Percentiles rank a stretch among this genome's conserved stretches.
These are phyloP conservation scores for Argyrosomus regius DNA, from an alignment of 2,797 vertebrate species.

Conservation along the genomic window DNA sequence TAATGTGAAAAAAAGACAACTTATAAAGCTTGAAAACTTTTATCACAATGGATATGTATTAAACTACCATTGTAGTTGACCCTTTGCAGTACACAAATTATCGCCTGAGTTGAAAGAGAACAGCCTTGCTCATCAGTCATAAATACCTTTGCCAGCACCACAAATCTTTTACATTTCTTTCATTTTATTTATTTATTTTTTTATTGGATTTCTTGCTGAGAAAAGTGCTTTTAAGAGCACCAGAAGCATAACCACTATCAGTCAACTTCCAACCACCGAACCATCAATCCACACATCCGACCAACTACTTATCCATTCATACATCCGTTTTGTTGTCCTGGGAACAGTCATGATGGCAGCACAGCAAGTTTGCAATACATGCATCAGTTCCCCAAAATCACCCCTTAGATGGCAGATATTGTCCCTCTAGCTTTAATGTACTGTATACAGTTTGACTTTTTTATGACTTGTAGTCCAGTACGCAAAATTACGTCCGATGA, in stretches of 20 bases:
- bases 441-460: too few relatives aligned
- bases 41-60: slow-evolving; percentile 6
- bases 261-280: slow-evolving; percentile 30
- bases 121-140: slow-evolving; percentile 20
- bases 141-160: background rate
- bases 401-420: background rate
- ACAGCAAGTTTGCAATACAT: background rate
- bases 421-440: background rate
- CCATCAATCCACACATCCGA: slow-evolving; percentile 1
- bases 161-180: slow-evolving; percentile 5
- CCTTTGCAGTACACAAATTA: slow-evolving; percentile 23
- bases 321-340: background rate
- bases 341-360: slow-evolving; percentile 1
- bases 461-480: too few relatives aligned
- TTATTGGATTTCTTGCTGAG: slow-evolving; percentile 20
- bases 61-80: slow-evolving; percentile 13
- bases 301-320: background rate
- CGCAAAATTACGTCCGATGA: too few relatives aligned
- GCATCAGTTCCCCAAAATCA: background rate
- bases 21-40: slow-evolving; percentile 24
- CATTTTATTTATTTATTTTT: slow-evolving; percentile 1
- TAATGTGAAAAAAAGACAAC: slow-evolving; percentile 17
- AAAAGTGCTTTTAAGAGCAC: slow-evolving; percentile 18
- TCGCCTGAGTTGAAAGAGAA: slow-evolving; percentile 20
- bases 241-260: slow-evolving; percentile 14